These are phyloP conservation scores for Ciconia boyciana DNA, from an alignment of 2,113 vertebrate species.

Conservation along the genomic window DNA sequence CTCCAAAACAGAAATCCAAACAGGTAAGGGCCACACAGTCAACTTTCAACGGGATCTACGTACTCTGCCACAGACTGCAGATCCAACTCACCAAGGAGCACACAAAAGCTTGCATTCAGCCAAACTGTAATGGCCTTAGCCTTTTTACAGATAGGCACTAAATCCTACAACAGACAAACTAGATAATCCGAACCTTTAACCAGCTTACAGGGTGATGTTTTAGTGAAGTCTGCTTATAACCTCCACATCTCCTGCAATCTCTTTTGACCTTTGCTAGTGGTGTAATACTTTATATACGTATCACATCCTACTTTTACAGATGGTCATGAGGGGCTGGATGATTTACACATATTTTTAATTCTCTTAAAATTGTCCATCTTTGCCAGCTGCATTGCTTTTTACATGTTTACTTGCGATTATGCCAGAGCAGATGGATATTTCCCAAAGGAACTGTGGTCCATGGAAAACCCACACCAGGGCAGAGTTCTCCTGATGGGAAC, in stretches of 20 bases:
- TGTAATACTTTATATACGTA: rapidly evolving
- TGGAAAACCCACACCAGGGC: background rate
- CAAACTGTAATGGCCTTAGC: rapidly evolving
- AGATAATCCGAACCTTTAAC: background rate
- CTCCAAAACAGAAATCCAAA: background rate
- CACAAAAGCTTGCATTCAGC: background rate
- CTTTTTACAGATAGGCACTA: background rate
- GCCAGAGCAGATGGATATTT: rapidly evolving
- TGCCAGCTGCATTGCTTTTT: background rate
- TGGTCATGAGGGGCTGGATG: rapidly evolving
- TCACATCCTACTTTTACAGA: background rate
- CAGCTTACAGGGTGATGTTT: background rate
- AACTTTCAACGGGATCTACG: background rate
- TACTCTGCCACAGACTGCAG: background rate
- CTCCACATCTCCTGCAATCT: background rate
- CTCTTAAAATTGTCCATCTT: background rate
- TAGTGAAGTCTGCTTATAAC: background rate
- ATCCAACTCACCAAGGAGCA: rapidly evolving
- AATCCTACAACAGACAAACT: background rate
- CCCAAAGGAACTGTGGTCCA: background rate
- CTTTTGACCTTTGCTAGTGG: background rate
- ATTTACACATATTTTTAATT: background rate
- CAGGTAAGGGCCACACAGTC: no score
- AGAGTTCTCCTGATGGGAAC: background rate
- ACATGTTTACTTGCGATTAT: rapidly evolving